A percentile compares a stretch with the other conserved stretches of the same genome.
phyloP scores from a whole-genome alignment of 2,113 vertebrate genomes.

The Etheostoma spectabile region DNA sequence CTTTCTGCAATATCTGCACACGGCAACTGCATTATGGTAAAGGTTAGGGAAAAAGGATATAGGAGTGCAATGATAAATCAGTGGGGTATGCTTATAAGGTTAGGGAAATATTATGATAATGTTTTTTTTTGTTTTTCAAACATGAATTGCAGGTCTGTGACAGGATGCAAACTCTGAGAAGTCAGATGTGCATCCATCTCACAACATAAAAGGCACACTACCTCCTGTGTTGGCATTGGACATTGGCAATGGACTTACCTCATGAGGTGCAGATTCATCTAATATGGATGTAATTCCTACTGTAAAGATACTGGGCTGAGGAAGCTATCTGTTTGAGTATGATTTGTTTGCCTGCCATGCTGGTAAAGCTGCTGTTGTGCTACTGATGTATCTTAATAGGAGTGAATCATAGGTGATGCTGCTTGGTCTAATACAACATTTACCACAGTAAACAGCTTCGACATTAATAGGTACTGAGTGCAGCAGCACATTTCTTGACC shows the following conservation, averaged over 20 bases:
- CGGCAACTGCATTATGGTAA: not conserved
- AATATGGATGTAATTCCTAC: not conserved
- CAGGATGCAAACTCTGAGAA: not conserved
- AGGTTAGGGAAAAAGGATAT: too few relatives aligned
- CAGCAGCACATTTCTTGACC: constrained; percentile 28
- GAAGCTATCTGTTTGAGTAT: constrained; percentile 17
- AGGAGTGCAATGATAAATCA: not conserved
- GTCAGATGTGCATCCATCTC: not conserved
- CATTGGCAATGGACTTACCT: not conserved
- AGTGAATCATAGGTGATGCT: constrained; percentile 22
- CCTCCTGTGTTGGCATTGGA: not conserved
- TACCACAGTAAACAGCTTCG: constrained; percentile 12
- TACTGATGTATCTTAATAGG: constrained; percentile 32
- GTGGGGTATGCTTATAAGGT: not conserved
- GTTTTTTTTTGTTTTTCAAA: not conserved
- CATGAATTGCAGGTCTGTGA: not conserved
- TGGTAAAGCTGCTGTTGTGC: constrained; percentile 9
- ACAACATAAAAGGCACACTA: not conserved
- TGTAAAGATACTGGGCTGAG: not conserved
- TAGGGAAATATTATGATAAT: not conserved
- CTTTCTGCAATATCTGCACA: not conserved
- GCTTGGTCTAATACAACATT: constrained; percentile 28
- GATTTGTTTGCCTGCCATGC: constrained; percentile 34
- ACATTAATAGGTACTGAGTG: constrained; percentile 8
- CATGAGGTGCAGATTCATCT: not conserved